Percentiles rank a stretch among this genome's conserved stretches.
Evolutionary conservation across 2,797 vertebrate species (phyloP).

Genomic region (Corythornis leucogaster): DNA sequence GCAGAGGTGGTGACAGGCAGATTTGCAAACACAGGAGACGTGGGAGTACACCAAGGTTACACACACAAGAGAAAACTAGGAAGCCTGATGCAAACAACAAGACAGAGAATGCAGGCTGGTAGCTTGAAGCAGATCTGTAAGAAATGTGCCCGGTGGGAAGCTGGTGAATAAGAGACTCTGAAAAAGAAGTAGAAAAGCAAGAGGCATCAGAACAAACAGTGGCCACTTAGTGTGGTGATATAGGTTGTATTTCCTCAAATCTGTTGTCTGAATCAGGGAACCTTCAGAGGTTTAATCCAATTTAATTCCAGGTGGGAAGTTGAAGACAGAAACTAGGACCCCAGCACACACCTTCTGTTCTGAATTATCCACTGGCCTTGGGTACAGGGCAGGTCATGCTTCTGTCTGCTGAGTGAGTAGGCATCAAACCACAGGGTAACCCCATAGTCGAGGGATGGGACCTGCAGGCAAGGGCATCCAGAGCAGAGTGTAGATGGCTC

Average conservation of each 20-base stretch:
- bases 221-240: too few relatives aligned
- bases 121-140: neutral
- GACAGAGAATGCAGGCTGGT: conserved; percentile 15
- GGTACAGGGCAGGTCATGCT: conserved; percentile 83
- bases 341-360: conserved; percentile 83
- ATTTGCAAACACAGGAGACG: conserved; percentile 64
- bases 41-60: conserved; percentile 64
- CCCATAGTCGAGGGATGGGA: conserved; percentile 84
- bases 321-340: neutral
- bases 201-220: neutral
- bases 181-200: neutral
- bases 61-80: conserved; percentile 30
- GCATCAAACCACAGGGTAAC: conserved; percentile 90
- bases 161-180: neutral
- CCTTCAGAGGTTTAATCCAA: neutral
- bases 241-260: neutral
- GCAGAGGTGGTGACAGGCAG: conserved; percentile 65
- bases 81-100: conserved; percentile 18
- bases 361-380: conserved; percentile 94
- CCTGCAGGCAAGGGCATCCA: conserved; percentile 71
- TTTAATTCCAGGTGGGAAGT: neutral
- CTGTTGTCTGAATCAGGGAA: neutral
- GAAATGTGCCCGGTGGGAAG: neutral
- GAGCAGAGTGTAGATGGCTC: neutral
- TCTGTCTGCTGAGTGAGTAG: conserved; percentile 86